These are phyloP conservation scores for Epirrhoe alternata DNA, from an alignment of 2,888 invertebrate genomes.

Conservation along the genomic window DNA sequence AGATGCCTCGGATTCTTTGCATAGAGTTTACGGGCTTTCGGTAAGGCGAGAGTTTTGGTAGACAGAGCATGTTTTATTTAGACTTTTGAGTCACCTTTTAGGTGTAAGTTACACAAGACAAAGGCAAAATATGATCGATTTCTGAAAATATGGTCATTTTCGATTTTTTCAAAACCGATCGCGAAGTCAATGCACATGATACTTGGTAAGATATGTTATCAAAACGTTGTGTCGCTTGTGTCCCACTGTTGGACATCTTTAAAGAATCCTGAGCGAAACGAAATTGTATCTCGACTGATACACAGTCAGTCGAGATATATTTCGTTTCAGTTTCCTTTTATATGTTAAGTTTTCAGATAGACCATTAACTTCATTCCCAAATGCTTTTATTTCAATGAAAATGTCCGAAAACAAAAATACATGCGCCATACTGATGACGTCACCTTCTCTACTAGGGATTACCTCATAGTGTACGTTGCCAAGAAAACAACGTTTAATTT, in stretches of 20 bases:
- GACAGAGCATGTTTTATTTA: background rate
- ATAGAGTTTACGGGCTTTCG: constrained; percentile 18
- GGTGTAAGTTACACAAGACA: too few relatives aligned
- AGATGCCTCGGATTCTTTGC: constrained; percentile 29
- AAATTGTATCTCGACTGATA: too few relatives aligned
- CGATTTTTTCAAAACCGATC: too few relatives aligned
- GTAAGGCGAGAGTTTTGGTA: background rate
- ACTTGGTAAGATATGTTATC: too few relatives aligned
- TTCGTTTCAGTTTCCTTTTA: background rate
- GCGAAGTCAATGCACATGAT: too few relatives aligned
- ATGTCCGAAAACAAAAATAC: constrained; percentile 6
- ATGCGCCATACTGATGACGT: constrained; percentile 24
- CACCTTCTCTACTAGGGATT: constrained; percentile 24
- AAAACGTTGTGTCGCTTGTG: too few relatives aligned
- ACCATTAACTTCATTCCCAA: background rate
- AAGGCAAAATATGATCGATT: too few relatives aligned
- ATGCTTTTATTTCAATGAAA: constrained; percentile 9
- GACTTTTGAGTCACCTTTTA: too few relatives aligned
- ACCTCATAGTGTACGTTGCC: constrained; percentile 31
- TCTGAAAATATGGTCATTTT: too few relatives aligned
- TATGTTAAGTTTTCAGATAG: background rate
- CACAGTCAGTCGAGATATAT: too few relatives aligned
- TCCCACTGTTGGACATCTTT: too few relatives aligned
- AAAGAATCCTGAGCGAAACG: too few relatives aligned
- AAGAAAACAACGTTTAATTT: constrained; percentile 27